phyloP scores from a whole-genome alignment of 1,140 invertebrate species.

The Rhagoletis pomonella region DNA sequence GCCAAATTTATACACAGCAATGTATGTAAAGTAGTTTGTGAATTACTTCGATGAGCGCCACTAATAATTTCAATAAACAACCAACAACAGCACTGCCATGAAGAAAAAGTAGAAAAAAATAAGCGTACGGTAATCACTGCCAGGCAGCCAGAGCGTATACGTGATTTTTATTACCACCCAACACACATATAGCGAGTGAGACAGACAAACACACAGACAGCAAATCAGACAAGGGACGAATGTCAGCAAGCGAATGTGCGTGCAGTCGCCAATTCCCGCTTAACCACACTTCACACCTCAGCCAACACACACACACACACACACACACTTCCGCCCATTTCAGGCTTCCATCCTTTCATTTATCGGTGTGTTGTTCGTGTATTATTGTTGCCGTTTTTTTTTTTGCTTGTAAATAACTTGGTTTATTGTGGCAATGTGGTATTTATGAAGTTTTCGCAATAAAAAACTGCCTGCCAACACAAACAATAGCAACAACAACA shows the following conservation, averaged over 20 bases:
- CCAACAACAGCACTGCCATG: not conserved
- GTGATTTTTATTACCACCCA: constrained; percentile 41
- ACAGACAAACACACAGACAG: constrained; percentile 32
- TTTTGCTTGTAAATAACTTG: not conserved
- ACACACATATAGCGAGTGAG: constrained; percentile 52
- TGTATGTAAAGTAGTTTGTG: not conserved
- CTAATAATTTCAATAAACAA: constrained; percentile 41
- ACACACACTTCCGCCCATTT: not conserved
- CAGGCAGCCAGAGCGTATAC: constrained; percentile 34
- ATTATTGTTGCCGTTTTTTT: not conserved
- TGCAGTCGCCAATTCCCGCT: not conserved
- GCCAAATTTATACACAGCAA: not conserved
- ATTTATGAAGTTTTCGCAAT: constrained; percentile 43
- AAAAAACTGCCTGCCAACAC: constrained; percentile 46
- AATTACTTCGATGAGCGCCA: not conserved
- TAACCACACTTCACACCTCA: not conserved
- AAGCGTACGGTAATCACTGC: constrained; percentile 11
- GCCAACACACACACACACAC: not conserved
- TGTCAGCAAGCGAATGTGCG: constrained; percentile 17
- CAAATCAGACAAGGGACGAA: not conserved
- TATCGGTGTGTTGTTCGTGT: no score
- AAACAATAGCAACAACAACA: constrained; percentile 23
- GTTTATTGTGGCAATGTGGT: constrained; percentile 36
- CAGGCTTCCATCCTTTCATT: no score
- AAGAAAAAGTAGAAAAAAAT: not conserved